Base-by-base conservation (phyloP, 2,888 invertebrate species). In the Dynastes tityus region DNA sequence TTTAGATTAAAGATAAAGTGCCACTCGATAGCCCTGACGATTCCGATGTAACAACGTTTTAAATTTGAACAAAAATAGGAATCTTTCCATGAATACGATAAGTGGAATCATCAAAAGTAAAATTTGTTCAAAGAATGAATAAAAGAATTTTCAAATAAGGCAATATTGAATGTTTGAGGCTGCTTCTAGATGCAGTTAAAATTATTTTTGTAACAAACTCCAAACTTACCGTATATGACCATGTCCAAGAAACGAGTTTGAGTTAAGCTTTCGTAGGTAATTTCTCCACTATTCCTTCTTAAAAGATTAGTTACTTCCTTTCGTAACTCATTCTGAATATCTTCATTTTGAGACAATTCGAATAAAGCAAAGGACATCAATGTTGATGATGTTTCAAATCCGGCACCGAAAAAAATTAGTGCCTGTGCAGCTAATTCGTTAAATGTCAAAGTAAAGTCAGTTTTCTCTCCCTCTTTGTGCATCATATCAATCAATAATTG, bases 401-500 rank as follows among this genome's bases (percentile, higher is more conserved):
- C 91, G 6, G 90, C 91, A 0, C 87, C 73, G 78, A 90, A 90
- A 81, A 92, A 91, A 0, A 90, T 82, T 49, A 80, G 80, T 5
- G 79, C 77, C 80, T 92, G 91, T 0, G 91, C 89, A 0, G 90
- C 88, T 2, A 92, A 78, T 45, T 91, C 77, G 27, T 71, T 29
- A 63, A 77, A 77, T n/a, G 63, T 77, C 63, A 77, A 61, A 9
- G 11, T 40, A 61, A n/a, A 45, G 40, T 64, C 61, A 16, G 29
- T 70, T 1, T 32, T 51, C 9, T 71, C 51, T 8, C 32, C 77
- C 13, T 81, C 84, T 79, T 80, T 81, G 22, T 37, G 27, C 81
- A 90, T 90, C 53, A 91, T 81, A 61, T 91, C 88, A n/a, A 90
- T 85, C 67, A 91, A 85, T 5, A 91, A 83, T 80, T 92, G 90